Conservation (phyloP, 2,888 invertebrate genomes). For the Drosophila sordidula region DNA sequence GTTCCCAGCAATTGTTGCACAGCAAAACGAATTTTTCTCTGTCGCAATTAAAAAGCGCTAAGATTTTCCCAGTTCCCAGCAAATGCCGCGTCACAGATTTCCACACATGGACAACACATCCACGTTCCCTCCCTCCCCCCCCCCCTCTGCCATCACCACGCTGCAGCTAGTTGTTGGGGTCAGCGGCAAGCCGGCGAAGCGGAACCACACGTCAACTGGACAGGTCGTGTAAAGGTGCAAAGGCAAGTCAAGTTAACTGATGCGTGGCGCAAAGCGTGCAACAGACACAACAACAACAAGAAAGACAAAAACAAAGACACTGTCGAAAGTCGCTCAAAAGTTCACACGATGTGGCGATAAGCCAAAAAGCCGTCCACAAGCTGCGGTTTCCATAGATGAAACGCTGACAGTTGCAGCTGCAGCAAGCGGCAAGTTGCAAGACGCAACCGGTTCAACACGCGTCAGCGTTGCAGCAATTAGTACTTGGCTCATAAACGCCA, state of each 20-base stretch:
- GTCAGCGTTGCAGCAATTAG: conserved; percentile 44
- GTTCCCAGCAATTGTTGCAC: conserved; percentile 71
- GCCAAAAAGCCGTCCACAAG: conserved; percentile 44
- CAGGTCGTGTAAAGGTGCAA: conserved; percentile 45
- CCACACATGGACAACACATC: conserved; percentile 48
- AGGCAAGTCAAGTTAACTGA: conserved; percentile 52
- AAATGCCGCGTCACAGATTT: conserved; percentile 79
- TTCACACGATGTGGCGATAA: conserved; percentile 70
- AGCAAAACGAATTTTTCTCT: conserved; percentile 59
- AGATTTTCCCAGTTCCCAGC: conserved; percentile 70
- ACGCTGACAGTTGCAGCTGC: conserved; percentile 16
- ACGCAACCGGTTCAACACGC: conserved; percentile 57
- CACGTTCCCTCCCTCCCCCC: too few relatives aligned
- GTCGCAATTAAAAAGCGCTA: conserved; percentile 73
- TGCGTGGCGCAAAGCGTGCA: conserved; percentile 61
- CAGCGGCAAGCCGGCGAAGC: conserved; percentile 63
- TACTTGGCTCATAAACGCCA: conserved; percentile 32
- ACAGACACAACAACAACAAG: conserved; percentile 20
- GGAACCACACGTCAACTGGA: conserved; percentile 80
- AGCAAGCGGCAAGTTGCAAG: conserved; percentile 14
- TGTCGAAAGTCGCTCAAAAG: conserved; percentile 44
- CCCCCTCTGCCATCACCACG: neutral
- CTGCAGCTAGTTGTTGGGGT: conserved; percentile 23
- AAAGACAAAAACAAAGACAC: conserved; percentile 5
- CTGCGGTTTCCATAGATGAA: conserved; percentile 37